A percentile compares a stretch with the other conserved stretches of the same genome.
Conservation (phyloP, 2,888 invertebrate genomes). For the Meteorus cinctellus region DNA sequence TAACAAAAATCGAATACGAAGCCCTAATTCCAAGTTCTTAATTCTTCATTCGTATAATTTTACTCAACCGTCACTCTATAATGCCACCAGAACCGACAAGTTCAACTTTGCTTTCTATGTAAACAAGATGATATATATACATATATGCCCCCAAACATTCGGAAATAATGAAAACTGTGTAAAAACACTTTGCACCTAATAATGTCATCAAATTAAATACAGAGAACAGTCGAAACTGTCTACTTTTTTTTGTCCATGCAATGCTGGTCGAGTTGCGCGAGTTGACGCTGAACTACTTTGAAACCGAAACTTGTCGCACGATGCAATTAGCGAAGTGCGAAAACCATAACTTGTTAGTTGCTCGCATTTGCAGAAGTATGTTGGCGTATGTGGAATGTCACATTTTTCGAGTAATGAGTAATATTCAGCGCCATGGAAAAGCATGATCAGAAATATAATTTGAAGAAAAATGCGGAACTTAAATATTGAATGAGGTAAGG, state of each 20-base stretch:
- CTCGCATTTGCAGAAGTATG: constrained; percentile 36
- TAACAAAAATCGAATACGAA: too few species aligned
- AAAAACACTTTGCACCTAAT: constrained; percentile 7
- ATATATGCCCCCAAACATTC: too few species aligned
- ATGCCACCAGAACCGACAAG: too few species aligned
- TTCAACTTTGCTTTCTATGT: too few species aligned
- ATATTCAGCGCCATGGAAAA: not conserved
- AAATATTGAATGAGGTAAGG: not conserved
- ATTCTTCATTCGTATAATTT: too few species aligned
- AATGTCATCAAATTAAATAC: constrained; percentile 3
- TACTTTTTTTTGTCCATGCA: not conserved
- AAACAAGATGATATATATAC: too few species aligned
- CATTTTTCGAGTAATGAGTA: constrained; percentile 13
- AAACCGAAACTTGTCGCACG: constrained; percentile 44
- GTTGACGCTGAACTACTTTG: not conserved
- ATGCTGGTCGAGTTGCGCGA: constrained; percentile 5
- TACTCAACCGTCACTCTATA: too few species aligned
- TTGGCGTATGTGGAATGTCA: constrained; percentile 5
- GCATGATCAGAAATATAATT: not conserved
- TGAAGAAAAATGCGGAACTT: not conserved
- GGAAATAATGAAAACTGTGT: not conserved
- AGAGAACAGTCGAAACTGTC: constrained; percentile 12
- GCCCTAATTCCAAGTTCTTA: too few species aligned
- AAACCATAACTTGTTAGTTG: constrained; percentile 55
- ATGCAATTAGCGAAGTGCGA: constrained; percentile 60